Evolutionary conservation across 2,113 vertebrate species (phyloP).

Genomic region (Eubucco bourcierii): DNA sequence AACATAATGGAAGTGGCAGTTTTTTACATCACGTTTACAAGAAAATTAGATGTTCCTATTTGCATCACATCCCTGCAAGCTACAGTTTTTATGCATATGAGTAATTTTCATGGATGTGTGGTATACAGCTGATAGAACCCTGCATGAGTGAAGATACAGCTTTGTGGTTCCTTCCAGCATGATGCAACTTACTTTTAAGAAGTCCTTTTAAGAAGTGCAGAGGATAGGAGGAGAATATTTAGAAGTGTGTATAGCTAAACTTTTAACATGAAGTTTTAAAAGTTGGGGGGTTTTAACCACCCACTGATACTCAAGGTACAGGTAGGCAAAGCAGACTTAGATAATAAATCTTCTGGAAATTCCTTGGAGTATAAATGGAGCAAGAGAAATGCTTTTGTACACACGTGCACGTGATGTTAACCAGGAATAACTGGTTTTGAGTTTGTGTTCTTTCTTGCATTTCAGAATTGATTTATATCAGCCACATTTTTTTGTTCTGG

Average conservation of each 20-base stretch:
- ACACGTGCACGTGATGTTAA: background rate
- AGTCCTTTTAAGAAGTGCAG: background rate
- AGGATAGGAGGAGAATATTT: background rate
- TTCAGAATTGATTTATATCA: background rate
- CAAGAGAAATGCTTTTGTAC: background rate
- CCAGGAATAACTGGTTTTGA: background rate
- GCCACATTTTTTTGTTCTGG: background rate
- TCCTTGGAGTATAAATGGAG: too few relatives aligned
- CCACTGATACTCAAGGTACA: background rate
- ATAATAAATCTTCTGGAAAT: too few relatives aligned
- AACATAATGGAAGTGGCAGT: background rate
- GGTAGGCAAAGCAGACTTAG: too few relatives aligned
- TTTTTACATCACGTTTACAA: background rate
- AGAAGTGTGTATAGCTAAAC: background rate
- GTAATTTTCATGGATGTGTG: background rate
- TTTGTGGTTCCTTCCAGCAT: background rate
- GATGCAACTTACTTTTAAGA: background rate
- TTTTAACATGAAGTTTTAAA: background rate
- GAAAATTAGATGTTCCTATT: background rate
- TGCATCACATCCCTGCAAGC: background rate
- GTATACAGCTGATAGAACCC: background rate
- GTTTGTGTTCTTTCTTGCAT: background rate
- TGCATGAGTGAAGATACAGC: background rate
- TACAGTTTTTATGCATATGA: background rate
- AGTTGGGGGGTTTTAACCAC: background rate